Percentiles rank a stretch among this genome's conserved stretches.
phyloP scores from a whole-genome alignment of 2,797 vertebrate genomes.

The Cichlasoma orientale region DNA sequence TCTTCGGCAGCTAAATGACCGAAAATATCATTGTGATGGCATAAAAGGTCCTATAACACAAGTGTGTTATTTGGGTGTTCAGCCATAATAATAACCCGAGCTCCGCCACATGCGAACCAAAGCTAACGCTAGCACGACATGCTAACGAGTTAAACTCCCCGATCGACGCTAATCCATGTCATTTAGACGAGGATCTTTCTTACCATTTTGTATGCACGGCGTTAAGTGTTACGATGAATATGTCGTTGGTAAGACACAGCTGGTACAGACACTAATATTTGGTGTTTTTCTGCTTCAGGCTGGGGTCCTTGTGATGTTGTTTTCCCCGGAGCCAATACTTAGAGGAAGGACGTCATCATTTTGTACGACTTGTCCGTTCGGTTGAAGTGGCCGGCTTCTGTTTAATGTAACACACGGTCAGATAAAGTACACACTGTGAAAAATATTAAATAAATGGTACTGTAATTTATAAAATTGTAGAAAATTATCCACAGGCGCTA shows the following conservation, averaged over 20 bases:
- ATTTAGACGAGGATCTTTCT: neutral
- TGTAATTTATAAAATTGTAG: neutral
- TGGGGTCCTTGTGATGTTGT: conserved; percentile 73
- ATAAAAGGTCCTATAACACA: neutral
- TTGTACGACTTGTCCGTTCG: neutral
- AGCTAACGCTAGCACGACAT: conserved; percentile 53
- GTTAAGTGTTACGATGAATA: conserved; percentile 6
- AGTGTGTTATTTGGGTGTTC: too few species aligned
- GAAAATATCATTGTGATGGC: neutral
- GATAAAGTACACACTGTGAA: rapidly evolving
- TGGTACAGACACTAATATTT: neutral
- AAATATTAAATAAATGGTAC: rapidly evolving
- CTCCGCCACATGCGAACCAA: conserved; percentile 55
- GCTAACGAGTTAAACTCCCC: conserved; percentile 26
- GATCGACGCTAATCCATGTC: rapidly evolving
- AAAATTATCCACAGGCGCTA: rapidly evolving
- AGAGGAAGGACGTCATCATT: conserved; percentile 72
- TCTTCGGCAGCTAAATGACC: neutral
- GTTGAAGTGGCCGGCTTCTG: neutral
- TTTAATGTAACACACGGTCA: neutral
- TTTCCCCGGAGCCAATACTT: conserved; percentile 66
- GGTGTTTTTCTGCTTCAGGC: conserved; percentile 39
- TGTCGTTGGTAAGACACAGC: neutral
- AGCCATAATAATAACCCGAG: neutral
- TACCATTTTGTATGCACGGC: conserved; percentile 74